Evolutionary conservation across 2,797 vertebrate genomes (phyloP), one percentile per base, ranked within the genome.

Genomic region (Pseudochromis fuscus): DNA sequence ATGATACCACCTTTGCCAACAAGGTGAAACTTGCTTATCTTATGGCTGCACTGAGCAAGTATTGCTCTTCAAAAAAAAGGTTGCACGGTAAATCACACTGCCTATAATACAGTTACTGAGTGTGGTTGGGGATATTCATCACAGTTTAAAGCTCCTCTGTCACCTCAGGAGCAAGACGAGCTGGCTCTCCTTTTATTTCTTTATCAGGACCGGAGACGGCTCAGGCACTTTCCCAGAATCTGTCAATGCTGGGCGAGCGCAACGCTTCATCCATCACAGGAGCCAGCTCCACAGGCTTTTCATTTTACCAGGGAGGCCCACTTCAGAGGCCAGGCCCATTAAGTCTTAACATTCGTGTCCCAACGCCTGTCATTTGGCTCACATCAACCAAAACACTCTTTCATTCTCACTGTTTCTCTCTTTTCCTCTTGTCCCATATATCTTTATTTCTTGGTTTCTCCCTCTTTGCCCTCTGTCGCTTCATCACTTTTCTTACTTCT

Each of bases 221-320:
- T 77, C 72, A 49, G 75, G 77, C 68, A 51, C 89, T 88, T 93
- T 93, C 92, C 93, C 92, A 93, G 92, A 94, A 93, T 80, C 87
- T 93, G 93, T 93, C 93, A 93, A 71, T 62, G 71, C 75, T 59
- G 37, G 38, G 82, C 38, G 62, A 89, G 86, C 78, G 49, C 86
- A 79, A 80, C 91, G 91, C 90, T 92, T 92, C 91, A 94, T 94
- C 92, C 91, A 93, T 93, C 92, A 93, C 86, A 28, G 66, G 77
- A 88, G 84, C 88, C 85, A 78, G 83, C 82, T 91, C 86, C 85
- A 86, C 86, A 80, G 87, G 88, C 90, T 92, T 91, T 91, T 91
- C 90, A 87, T 91, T 91, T 88, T 87, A 86, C 85, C 67, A 73
- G 23, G 65, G 88, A 88, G 88, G 86, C 87, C 87, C 86, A 87